These are phyloP conservation scores for Steinernema khuongi DNA, from an alignment of 1,140 invertebrate species.

Conservation along the genomic window DNA sequence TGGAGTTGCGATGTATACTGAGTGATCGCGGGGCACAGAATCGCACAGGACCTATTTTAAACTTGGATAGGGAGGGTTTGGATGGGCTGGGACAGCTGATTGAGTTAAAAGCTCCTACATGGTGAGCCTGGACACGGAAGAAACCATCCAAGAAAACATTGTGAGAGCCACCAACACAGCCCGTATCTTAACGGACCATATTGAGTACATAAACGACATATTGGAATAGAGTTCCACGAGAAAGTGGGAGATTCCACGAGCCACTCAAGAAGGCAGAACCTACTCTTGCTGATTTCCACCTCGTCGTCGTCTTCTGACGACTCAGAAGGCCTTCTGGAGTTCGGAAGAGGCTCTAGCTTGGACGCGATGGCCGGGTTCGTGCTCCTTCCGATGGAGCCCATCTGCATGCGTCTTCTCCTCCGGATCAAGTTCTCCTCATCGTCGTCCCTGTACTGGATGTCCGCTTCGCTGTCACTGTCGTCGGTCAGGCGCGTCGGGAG, in stretches of 20 bases:
- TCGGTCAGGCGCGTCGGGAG: conserved; percentile 38
- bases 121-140: too few species aligned
- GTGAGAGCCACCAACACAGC: too few species aligned
- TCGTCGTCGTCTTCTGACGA: conserved; percentile 34
- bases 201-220: not conserved
- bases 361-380: conserved; percentile 19
- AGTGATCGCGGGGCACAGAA: too few species aligned
- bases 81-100: too few species aligned
- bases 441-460: conserved; percentile 42
- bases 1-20: too few species aligned
- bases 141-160: too few species aligned
- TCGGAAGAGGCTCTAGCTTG: not conserved
- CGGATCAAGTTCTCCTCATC: conserved; percentile 16
- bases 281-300: conserved; percentile 15
- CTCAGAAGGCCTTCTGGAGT: not conserved
- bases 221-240: not conserved
- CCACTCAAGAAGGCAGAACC: too few species aligned
- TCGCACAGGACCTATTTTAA: too few species aligned
- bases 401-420: conserved; percentile 15
- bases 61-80: too few species aligned
- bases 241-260: too few species aligned
- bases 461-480: conserved; percentile 39
- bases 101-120: too few species aligned
- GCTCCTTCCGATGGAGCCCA: conserved; percentile 18
- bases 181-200: not conserved